These are phyloP conservation scores for Listronotus bonariensis DNA, from an alignment of 1,140 invertebrate genomes.

Conservation along the genomic window DNA sequence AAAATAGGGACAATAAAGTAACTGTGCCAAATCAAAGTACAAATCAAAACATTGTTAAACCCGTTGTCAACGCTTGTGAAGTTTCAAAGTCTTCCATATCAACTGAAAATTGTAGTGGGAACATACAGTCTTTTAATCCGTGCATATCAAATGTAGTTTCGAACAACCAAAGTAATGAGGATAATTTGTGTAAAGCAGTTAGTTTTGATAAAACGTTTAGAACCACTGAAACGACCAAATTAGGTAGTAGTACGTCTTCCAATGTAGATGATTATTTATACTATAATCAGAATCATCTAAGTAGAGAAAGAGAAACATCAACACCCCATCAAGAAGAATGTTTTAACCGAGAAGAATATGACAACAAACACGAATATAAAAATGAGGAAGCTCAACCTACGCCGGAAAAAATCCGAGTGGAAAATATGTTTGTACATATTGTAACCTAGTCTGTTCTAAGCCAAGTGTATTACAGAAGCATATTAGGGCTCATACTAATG, in stretches of 20 bases:
- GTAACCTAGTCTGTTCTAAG: constrained; percentile 86
- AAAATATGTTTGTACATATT: constrained; percentile 83
- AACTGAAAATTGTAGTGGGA: constrained; percentile 42
- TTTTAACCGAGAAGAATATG: constrained; percentile 20
- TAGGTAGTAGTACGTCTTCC: constrained; percentile 43
- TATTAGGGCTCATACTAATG: constrained; percentile 90
- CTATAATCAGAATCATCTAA: constrained; percentile 6
- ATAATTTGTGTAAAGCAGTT: constrained; percentile 29
- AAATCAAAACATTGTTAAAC: constrained; percentile 31
- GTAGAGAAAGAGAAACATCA: not conserved
- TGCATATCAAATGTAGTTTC: constrained; percentile 52
- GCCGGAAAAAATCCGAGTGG: constrained; percentile 51
- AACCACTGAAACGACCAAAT: constrained; percentile 35
- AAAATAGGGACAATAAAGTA: constrained; percentile 44
- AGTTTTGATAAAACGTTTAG: constrained; percentile 48
- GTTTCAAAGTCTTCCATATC: constrained; percentile 55
- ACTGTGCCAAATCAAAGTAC: constrained; percentile 50
- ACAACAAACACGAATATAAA: constrained; percentile 7
- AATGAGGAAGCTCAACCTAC: constrained; percentile 31
- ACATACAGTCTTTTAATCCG: constrained; percentile 44
- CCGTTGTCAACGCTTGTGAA: constrained; percentile 27
- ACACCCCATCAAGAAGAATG: constrained; percentile 5
- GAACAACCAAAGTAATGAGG: constrained; percentile 36
- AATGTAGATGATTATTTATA: constrained; percentile 40
- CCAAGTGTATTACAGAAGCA: constrained; percentile 94